Base-by-base conservation (phyloP, 1,140 invertebrate species). In the Charaxes varanes region DNA sequence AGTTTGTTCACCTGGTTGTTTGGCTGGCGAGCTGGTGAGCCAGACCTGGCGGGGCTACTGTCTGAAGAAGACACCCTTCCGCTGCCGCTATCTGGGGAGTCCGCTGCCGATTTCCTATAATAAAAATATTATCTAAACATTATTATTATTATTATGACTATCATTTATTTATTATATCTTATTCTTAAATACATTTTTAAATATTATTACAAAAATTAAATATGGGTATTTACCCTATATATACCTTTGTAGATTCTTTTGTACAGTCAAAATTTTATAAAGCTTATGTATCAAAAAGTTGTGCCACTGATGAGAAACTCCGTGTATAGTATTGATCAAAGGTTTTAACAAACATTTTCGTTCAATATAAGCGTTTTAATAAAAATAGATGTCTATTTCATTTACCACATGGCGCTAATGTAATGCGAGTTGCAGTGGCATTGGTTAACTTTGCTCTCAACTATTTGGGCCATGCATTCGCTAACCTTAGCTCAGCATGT, bases 1-100 rank as follows among this genome's bases (percentile, higher is more conserved):
- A n/a, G n/a, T n/a, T n/a, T n/a, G n/a, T n/a, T n/a, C n/a, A 67
- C 67, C 57, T 71, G 67, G 17, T 48, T 51, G n/a, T 53, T 61
- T n/a, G n/a, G n/a, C 19, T 59, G 58, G 6, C 43, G 28, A 0
- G 62, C 64, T 1, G 77, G 73, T 0, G 73, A 80, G 0, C 62
- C 63, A 5, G 81, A 78, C 3, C 79, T 42, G 0, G 77, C 82
- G 0, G 82, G 79, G 23, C 78, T 82, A 33, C 73, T 79, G 53
- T 84, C 80, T 0, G 78, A 77, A 0, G 82, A 85, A 0, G 80
- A 84, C 10, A 70, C 62, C 0, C 76, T 60, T 0, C 74, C 77
- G 19, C 78, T 83, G 10, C 56, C 53, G 10, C 79, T 82, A 26
- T 85, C 82, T 0, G 64, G 72, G 0, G 79, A 82, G n/a, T 85